Conservation (phyloP, 2,797 vertebrate genomes). For the Apogon talboti region DNA sequence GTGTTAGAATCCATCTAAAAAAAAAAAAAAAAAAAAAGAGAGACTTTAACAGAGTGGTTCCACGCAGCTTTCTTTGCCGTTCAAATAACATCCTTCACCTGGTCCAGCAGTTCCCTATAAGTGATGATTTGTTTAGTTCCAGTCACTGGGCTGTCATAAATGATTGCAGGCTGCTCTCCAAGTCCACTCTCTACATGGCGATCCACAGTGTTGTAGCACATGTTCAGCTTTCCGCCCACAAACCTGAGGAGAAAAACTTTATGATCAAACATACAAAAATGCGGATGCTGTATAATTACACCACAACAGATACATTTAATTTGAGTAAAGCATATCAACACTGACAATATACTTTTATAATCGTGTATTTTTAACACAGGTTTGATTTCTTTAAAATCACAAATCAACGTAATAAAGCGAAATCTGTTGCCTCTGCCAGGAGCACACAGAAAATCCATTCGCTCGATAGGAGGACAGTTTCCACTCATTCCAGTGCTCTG, state of each 20-base stretch:
- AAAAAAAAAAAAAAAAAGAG: too few relatives aligned
- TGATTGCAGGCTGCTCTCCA: slow-evolving; percentile 90
- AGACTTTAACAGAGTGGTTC: not conserved
- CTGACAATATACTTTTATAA: not conserved
- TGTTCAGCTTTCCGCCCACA: slow-evolving; percentile 92
- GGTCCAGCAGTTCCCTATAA: slow-evolving; percentile 89
- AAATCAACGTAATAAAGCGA: slow-evolving; percentile 1
- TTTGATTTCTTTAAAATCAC: not conserved
- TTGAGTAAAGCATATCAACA: not conserved
- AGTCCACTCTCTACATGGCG: slow-evolving; percentile 90
- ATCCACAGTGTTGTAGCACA: slow-evolving; percentile 95
- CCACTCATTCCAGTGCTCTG: slow-evolving; percentile 8
- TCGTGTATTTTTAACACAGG: not conserved
- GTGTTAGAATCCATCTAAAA: not conserved
- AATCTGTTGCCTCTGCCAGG: slow-evolving; percentile 9
- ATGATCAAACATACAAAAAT: not conserved
- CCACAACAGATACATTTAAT: not conserved
- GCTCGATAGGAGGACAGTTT: slow-evolving; percentile 31
- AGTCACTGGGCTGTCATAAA: slow-evolving; percentile 97
- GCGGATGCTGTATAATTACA: not conserved
- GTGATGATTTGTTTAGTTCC: slow-evolving; percentile 87
- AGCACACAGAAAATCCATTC: slow-evolving; percentile 25
- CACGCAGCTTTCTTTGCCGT: not conserved
- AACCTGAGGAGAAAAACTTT: slow-evolving; percentile 84
- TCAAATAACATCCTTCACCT: slow-evolving; percentile 80